Conservation (phyloP, 2,797 vertebrate genomes). For the Oophaga sylvatica region DNA sequence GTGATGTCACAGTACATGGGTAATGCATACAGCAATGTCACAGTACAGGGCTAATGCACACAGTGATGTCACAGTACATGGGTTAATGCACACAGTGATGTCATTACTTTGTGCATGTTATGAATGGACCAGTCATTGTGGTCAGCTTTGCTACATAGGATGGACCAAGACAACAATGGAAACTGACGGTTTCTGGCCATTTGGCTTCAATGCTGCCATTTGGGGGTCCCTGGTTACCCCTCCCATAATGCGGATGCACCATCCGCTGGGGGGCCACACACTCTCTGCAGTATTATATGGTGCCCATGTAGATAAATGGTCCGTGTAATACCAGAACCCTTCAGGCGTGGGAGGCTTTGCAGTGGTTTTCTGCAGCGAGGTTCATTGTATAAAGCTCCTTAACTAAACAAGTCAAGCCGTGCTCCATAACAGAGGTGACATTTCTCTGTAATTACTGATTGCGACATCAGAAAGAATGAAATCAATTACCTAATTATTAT, state of each 20-base stretch:
- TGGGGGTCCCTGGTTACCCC: too few species aligned
- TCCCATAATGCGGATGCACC: too few species aligned
- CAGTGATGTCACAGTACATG: too few species aligned
- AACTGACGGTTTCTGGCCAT: background rate
- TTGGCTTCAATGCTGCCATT: background rate
- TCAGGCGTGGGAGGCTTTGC: background rate
- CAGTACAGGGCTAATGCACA: too few species aligned
- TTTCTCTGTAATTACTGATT: slow-evolving; percentile 18
- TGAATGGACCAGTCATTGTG: too few species aligned
- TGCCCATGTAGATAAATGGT: background rate
- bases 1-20: too few species aligned
- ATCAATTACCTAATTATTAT: slow-evolving; percentile 23
- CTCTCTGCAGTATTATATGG: too few species aligned
- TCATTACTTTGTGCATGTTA: too few species aligned
- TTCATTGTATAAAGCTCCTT: background rate
- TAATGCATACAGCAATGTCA: too few species aligned
- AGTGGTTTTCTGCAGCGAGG: background rate
- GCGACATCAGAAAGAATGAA: slow-evolving; percentile 18
- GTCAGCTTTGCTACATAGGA: background rate
- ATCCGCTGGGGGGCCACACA: too few species aligned
- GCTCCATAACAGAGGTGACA: background rate
- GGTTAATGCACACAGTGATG: too few species aligned
- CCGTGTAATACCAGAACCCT: background rate
- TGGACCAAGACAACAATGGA: background rate
- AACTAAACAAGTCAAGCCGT: background rate